Percentiles rank a stretch among this genome's conserved stretches.
Evolutionary conservation across 2,888 invertebrate species (phyloP).

Genomic region (Dysmachus trigonus): DNA sequence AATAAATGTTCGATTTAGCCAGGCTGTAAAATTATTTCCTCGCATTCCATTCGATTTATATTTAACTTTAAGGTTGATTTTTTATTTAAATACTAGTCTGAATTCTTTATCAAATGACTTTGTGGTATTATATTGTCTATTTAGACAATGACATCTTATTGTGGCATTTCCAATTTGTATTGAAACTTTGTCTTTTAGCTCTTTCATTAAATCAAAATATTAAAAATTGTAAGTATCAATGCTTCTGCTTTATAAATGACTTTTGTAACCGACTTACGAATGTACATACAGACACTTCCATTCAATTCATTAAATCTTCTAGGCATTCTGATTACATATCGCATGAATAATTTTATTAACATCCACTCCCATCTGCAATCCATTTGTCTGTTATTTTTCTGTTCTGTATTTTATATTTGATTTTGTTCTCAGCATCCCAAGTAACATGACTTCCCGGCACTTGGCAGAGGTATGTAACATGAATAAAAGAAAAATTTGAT

Average conservation of each 20-base stretch:
- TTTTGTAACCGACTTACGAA: background rate
- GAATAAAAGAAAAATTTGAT: conserved; percentile 47
- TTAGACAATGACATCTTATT: no score
- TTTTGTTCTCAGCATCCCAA: conserved; percentile 39
- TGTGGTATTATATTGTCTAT: background rate
- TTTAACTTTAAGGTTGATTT: background rate
- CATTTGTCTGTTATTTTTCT: conserved; percentile 6
- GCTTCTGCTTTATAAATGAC: background rate
- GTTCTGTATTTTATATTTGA: conserved; percentile 31
- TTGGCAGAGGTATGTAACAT: conserved; percentile 64
- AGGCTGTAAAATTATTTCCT: background rate
- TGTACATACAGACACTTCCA: background rate
- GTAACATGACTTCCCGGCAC: conserved; percentile 64
- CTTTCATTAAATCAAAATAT: background rate
- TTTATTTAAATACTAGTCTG: background rate
- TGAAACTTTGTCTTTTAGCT: background rate
- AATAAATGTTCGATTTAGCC: background rate
- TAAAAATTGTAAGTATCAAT: background rate
- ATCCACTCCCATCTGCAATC: background rate
- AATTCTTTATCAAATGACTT: background rate
- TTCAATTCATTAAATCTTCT: background rate
- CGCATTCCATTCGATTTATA: background rate
- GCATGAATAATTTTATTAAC: background rate
- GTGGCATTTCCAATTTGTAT: background rate
- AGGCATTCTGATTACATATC: background rate